These are phyloP conservation scores for Leucophenga maculata DNA, from an alignment of 2,888 invertebrate species.

Conservation along the genomic window DNA sequence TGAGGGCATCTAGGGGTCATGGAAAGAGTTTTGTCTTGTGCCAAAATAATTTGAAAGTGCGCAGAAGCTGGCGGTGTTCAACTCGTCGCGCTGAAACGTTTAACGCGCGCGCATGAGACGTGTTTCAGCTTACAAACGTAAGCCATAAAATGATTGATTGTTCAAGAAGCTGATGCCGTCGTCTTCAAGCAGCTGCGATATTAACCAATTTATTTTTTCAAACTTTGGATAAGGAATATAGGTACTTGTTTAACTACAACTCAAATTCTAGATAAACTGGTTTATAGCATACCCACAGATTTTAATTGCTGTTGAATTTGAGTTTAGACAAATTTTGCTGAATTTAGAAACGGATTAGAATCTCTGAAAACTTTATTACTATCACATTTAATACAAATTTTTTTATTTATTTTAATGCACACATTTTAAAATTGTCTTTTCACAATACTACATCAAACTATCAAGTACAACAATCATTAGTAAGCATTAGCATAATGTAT, in stretches of 20 bases:
- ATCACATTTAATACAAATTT: background rate
- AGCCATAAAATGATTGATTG: constrained; percentile 42
- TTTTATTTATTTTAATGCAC: background rate
- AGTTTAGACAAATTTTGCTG: background rate
- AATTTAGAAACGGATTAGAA: background rate
- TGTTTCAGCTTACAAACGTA: constrained; percentile 13
- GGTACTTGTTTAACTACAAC: constrained; percentile 30
- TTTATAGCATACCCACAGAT: no score
- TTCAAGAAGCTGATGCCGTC: constrained; percentile 28
- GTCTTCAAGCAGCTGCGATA: background rate
- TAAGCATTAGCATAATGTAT: no score
- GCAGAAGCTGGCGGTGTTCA: no score
- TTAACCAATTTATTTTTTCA: constrained; percentile 28
- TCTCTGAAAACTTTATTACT: background rate
- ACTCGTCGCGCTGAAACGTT: constrained; percentile 17
- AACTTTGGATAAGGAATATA: background rate
- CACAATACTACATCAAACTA: background rate
- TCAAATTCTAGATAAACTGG: constrained; percentile 39
- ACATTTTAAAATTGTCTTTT: no score
- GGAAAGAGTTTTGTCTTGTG: constrained; percentile 50
- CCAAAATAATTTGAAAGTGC: constrained; percentile 39
- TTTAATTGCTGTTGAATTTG: no score
- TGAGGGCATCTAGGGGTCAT: background rate
- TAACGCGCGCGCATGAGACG: background rate
- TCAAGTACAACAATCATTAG: no score